Percentiles rank a stretch among this genome's conserved stretches.
Conservation (phyloP, 2,113 vertebrate species). For the Podilymbus podiceps region DNA sequence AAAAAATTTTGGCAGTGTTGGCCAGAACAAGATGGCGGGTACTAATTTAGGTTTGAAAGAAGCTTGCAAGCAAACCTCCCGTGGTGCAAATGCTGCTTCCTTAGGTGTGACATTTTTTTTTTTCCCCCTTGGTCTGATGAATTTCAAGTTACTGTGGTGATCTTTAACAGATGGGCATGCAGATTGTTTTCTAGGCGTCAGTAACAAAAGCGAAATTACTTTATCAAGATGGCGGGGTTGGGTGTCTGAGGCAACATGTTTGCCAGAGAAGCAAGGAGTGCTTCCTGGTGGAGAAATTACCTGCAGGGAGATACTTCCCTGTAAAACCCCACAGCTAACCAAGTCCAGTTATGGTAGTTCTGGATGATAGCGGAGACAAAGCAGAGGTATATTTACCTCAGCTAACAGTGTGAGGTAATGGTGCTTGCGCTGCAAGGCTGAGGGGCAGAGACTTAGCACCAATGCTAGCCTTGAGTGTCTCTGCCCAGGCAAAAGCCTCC, state of each 20-base stretch:
- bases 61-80: neutral
- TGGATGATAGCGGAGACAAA: neutral
- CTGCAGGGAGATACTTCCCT: neutral
- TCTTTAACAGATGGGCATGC: neutral
- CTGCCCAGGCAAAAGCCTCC: neutral
- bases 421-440: neutral
- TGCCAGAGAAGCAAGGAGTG: neutral
- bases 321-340: neutral
- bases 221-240: neutral
- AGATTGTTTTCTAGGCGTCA: neutral
- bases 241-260: neutral
- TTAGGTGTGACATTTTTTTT: neutral
- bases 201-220: neutral
- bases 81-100: neutral
- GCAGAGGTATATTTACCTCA: accelerated
- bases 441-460: accelerated
- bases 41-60: neutral
- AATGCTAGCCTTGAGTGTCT: neutral
- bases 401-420: neutral
- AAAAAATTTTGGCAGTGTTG: neutral
- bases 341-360: accelerated
- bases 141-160: neutral
- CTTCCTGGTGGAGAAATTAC: neutral
- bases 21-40: neutral
- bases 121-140: neutral